Evolutionary conservation across 2,797 vertebrate species (phyloP).

Genomic region (Siniperca scherzeri): DNA sequence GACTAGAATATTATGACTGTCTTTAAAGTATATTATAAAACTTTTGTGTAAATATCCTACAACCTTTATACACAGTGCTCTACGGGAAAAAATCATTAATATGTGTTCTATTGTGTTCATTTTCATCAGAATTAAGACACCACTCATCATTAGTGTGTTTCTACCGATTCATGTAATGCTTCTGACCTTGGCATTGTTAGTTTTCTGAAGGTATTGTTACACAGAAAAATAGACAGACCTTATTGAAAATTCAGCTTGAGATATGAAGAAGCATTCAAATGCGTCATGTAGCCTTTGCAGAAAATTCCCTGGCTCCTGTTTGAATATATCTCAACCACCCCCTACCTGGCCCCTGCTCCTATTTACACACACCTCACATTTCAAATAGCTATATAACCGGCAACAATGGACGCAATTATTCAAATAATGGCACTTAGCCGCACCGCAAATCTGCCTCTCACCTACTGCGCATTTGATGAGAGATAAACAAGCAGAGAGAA

Average conservation of each 20-base stretch:
- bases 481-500: conserved; percentile 82
- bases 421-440: conserved; percentile 87
- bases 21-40: background rate
- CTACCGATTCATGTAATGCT: conserved; percentile 10
- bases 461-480: conserved; percentile 85
- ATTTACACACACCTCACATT: conserved; percentile 85
- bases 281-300: conserved; percentile 66
- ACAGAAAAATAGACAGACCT: conserved; percentile 51
- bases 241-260: conserved; percentile 70
- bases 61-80: background rate
- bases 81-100: background rate
- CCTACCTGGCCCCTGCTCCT: conserved; percentile 77
- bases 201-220: conserved; percentile 63
- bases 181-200: conserved; percentile 65
- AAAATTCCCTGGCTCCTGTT: conserved; percentile 73
- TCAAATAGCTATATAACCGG: conserved; percentile 85
- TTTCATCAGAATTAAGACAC: conserved; percentile 3
- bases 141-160: conserved; percentile 29
- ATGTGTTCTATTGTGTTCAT: conserved; percentile 20
- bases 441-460: conserved; percentile 78
- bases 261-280: conserved; percentile 70
- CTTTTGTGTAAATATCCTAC: background rate
- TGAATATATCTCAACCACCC: conserved; percentile 68
- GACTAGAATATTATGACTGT: background rate
- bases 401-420: conserved; percentile 88